These are phyloP conservation scores for Pachliopta kotzebuea DNA, from an alignment of 2,888 invertebrate genomes.

Conservation along the genomic window DNA sequence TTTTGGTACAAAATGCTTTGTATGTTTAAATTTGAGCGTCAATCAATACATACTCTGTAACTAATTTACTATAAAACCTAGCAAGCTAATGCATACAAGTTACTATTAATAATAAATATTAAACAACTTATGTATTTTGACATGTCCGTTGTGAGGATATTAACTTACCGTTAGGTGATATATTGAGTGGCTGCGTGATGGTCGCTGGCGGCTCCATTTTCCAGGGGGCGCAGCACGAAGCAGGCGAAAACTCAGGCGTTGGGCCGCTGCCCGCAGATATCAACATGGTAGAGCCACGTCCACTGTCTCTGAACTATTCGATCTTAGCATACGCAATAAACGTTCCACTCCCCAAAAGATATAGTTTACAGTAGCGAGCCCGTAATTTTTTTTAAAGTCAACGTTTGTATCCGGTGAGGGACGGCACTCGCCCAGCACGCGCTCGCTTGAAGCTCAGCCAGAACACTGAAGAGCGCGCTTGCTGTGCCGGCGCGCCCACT, in stretches of 20 bases:
- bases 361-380: constrained; percentile 50
- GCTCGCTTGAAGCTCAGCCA: constrained; percentile 78
- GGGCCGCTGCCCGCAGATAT: constrained; percentile 83
- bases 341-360: constrained; percentile 44
- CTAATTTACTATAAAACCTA: background rate
- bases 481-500: constrained; percentile 76
- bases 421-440: constrained; percentile 66
- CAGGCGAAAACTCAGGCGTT: constrained; percentile 79
- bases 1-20: too few relatives aligned
- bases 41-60: background rate
- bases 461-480: constrained; percentile 81
- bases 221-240: constrained; percentile 82
- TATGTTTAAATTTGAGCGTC: too few relatives aligned
- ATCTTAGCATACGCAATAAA: constrained; percentile 59
- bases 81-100: background rate
- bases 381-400: constrained; percentile 41
- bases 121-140: background rate
- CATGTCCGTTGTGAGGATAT: background rate
- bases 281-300: constrained; percentile 80
- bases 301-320: constrained; percentile 48
- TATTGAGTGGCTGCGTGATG: constrained; percentile 74
- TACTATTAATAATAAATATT: background rate
- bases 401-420: constrained; percentile 40
- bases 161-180: constrained; percentile 79
- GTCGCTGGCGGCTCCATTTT: constrained; percentile 82